A percentile compares a stretch with the other conserved stretches of the same genome.
Conservation (phyloP, 2,888 invertebrate genomes). For the Drosophila prostipennis region DNA sequence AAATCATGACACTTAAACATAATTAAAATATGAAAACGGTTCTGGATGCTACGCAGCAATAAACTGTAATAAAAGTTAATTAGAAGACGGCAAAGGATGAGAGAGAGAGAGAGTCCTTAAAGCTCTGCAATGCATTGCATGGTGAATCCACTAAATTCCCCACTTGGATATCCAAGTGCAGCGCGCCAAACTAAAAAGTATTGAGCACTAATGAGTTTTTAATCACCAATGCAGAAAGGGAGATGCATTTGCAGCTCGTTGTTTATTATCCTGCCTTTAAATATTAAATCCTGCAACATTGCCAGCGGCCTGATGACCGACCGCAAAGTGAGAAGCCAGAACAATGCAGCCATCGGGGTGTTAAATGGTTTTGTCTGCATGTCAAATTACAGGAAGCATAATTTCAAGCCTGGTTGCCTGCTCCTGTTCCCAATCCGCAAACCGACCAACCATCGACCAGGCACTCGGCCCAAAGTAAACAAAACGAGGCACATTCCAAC, state of each 20-base stretch:
- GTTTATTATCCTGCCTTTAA: slow-evolving; percentile 30
- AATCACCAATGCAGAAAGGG: slow-evolving; percentile 63
- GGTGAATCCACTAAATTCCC: slow-evolving; percentile 15
- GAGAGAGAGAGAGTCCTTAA: slow-evolving; percentile 35
- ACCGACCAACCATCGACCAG: slow-evolving; percentile 22
- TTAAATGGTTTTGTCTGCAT: slow-evolving; percentile 78
- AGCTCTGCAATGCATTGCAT: slow-evolving; percentile 5
- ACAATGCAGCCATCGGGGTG: slow-evolving; percentile 74
- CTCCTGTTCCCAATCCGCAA: slow-evolving; percentile 45
- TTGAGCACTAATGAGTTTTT: slow-evolving; percentile 66
- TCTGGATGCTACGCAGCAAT: slow-evolving; percentile 73
- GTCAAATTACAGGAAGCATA: slow-evolving; percentile 78
- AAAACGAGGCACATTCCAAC: slow-evolving; percentile 25
- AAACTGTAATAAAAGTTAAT: slow-evolving; percentile 80
- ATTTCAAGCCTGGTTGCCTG: slow-evolving; percentile 73
- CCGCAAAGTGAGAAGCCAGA: slow-evolving; percentile 26
- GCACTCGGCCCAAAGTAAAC: slow-evolving; percentile 30
- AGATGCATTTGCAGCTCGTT: slow-evolving; percentile 30
- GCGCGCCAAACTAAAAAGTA: slow-evolving; percentile 44
- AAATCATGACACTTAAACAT: slow-evolving; percentile 79
- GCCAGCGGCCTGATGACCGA: slow-evolving; percentile 14
- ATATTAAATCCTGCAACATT: slow-evolving; percentile 22
- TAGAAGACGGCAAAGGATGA: slow-evolving; percentile 46
- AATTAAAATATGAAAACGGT: slow-evolving; percentile 82
- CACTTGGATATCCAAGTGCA: slow-evolving; percentile 15